Percentiles rank a stretch among this genome's conserved stretches.
Evolutionary conservation across 2,888 invertebrate genomes (phyloP).

Genomic region (Nomada goodeniana): DNA sequence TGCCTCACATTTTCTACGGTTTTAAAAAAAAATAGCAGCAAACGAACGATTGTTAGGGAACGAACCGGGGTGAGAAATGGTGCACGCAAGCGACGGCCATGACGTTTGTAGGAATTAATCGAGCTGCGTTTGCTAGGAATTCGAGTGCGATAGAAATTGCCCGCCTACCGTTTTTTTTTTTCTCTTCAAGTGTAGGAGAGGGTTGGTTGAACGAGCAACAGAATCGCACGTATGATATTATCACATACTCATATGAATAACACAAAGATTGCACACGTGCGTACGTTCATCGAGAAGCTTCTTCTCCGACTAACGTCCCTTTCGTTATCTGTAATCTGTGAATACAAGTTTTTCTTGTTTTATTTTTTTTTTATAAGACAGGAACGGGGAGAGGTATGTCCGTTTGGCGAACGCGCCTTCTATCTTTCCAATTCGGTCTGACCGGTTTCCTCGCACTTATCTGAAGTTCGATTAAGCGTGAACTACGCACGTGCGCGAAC

Average conservation of each 20-base stretch:
- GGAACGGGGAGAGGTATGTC: constrained; percentile 11
- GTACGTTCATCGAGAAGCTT: constrained; percentile 6
- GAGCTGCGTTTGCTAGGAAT: not conserved
- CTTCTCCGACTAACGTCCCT: constrained; percentile 17
- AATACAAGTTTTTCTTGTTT: constrained; percentile 27
- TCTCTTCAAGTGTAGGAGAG: not conserved
- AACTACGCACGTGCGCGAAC: constrained; percentile 21
- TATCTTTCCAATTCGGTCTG: not conserved
- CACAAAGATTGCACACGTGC: constrained; percentile 21
- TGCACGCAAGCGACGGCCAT: not conserved
- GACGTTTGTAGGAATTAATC: constrained; percentile 3
- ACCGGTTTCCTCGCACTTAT: not conserved
- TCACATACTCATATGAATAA: constrained; percentile 1
- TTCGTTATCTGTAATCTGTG: constrained; percentile 15
- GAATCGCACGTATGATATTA: not conserved
- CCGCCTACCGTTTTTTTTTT: too few species aligned
- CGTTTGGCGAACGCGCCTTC: not conserved
- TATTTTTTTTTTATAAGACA: constrained; percentile 10
- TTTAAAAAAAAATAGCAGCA: constrained; percentile 38
- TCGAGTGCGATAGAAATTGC: not conserved
- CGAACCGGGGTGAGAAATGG: not conserved
- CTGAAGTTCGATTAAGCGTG: not conserved
- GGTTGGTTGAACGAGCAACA: not conserved
- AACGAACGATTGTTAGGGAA: constrained; percentile 10
- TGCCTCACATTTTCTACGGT: constrained; percentile 71